A percentile compares a stretch with the other conserved stretches of the same genome.
phyloP scores from a whole-genome alignment of 2,113 vertebrate genomes.

The Eublepharis macularius region DNA sequence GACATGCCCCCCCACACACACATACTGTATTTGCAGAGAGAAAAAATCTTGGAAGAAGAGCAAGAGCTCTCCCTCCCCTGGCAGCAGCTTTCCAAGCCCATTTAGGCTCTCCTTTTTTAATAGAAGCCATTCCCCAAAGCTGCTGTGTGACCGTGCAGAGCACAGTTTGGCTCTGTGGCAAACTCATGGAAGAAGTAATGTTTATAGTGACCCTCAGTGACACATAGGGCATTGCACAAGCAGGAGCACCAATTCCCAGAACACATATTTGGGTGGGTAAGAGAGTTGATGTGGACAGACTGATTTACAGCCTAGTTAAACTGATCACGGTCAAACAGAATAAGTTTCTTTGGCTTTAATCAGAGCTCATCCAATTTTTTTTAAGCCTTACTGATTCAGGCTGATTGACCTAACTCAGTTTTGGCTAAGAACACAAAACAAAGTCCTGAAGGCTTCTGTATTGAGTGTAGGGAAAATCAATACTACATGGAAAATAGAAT shows the following conservation, averaged over 20 bases:
- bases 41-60: no score
- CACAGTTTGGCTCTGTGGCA: no score
- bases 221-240: background rate
- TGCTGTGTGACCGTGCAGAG: no score
- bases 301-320: background rate
- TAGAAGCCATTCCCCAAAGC: no score
- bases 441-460: background rate
- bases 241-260: background rate
- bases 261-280: background rate
- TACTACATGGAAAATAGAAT: slow-evolving; percentile 4
- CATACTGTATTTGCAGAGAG: no score
- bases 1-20: no score
- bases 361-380: background rate
- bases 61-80: no score
- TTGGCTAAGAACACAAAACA: slow-evolving; percentile 10
- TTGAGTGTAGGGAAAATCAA: background rate
- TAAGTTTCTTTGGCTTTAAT: background rate
- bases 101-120: no score
- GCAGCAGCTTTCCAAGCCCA: no score
- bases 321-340: background rate
- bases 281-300: background rate
- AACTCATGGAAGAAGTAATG: no score
- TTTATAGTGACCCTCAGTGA: no score
- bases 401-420: background rate
- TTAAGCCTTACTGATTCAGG: background rate